phyloP scores from a whole-genome alignment of 2,888 invertebrate species.

The Trachelus troglodyta region DNA sequence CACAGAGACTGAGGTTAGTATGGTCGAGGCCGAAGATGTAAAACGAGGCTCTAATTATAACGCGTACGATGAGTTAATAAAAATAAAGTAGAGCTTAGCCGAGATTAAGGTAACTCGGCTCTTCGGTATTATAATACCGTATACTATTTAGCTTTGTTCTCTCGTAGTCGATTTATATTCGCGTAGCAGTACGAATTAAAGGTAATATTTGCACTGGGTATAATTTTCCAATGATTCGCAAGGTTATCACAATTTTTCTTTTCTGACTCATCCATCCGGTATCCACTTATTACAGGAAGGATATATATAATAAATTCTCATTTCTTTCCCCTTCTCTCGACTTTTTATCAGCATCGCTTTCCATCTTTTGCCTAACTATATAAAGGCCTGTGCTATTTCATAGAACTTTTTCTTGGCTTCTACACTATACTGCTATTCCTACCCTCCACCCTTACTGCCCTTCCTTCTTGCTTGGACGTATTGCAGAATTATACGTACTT shows the following conservation, averaged over 20 bases:
- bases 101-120: not conserved
- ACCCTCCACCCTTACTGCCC: not conserved
- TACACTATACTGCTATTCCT: not conserved
- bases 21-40: not conserved
- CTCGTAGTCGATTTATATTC: not conserved
- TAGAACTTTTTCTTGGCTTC: not conserved
- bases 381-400: not conserved
- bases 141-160: not conserved
- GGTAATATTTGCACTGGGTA: not conserved
- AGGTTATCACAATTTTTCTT: not conserved
- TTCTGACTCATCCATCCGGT: not conserved
- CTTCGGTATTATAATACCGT: not conserved
- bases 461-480: not conserved
- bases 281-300: not conserved
- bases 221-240: not conserved
- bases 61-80: not conserved
- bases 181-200: not conserved
- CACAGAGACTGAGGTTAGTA: not conserved
- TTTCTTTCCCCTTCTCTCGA: not conserved
- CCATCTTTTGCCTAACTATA: conserved; percentile 1
- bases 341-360: not conserved
- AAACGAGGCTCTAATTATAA: not conserved
- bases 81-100: not conserved
- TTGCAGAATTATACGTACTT: conserved; percentile 2
- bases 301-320: not conserved